Base-by-base conservation (phyloP, 2,113 vertebrate species). In the Acanthochromis polyacanthus region DNA sequence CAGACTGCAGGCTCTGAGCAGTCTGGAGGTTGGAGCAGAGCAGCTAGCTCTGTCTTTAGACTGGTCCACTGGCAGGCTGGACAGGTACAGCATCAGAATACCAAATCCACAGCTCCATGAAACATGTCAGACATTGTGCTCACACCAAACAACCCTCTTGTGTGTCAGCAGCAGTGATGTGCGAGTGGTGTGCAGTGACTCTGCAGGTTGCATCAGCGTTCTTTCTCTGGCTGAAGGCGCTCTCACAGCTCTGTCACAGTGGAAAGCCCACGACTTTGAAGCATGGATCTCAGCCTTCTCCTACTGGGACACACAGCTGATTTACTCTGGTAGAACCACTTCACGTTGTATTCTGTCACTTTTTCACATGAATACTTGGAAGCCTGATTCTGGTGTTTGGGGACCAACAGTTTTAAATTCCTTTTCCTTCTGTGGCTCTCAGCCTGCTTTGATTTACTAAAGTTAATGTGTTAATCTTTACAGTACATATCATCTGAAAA, bases 261-360 rank as follows among this genome's bases (percentile, higher is more conserved):
- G 98, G 98, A 96, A 96, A 66, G 98, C 96, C 12, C 98, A 99
- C 5, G 92, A 92, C 59, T 99, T 96, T 46, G 98, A 99, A 85
- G 97, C 98, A 70, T 99, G 98, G 98, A 95, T 98, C 38, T 93
- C 97, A 14, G 98, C 98, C 38, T 99, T 99, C 86, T 95, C 97
- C 85, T 98, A 97, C 91, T 99, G 98, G 98, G 95, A 97, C 87
- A 96, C 94, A 0, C 93, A 96, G 30, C 28, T 96, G 0, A 71
- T 99, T 52, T 99, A 97, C 71, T 97, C 98, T 82, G 98, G 98
- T 99, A 46, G 90, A 50, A 48, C 11, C 10, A 1, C 16, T 55
- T 43, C 30, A 14, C 36, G 11, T 9, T 12, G 3, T 9, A 6
- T 9, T 25, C 56, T 32, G 23, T 40, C n/a, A 56, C n/a, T 12